phyloP scores from a whole-genome alignment of 2,113 vertebrate genomes.

The Rana temporaria region DNA sequence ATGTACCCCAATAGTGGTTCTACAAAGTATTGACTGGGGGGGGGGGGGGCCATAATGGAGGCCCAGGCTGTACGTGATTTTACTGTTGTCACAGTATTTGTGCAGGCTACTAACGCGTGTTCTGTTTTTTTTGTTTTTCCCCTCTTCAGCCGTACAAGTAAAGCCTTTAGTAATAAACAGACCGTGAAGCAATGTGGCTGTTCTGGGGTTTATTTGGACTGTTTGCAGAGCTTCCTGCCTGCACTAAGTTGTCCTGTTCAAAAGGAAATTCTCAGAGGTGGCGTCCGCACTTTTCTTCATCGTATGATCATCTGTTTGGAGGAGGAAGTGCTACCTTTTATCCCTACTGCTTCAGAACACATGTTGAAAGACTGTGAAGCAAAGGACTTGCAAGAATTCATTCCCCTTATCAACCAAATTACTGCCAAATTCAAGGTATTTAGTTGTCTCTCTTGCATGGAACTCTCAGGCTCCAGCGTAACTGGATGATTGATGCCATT shows the following conservation, averaged over 20 bases:
- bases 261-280: constrained; percentile 86
- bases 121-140: neutral
- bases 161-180: constrained; percentile 99
- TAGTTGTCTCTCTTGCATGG: neutral
- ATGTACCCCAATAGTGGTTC: too few relatives aligned
- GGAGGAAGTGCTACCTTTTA: constrained; percentile 95
- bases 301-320: constrained; percentile 98
- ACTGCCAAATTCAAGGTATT: constrained; percentile 95
- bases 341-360: constrained; percentile 93
- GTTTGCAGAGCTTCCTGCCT: constrained; percentile 91
- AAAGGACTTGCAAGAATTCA: constrained; percentile 97
- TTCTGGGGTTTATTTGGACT: constrained; percentile 94
- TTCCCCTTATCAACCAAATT: constrained; percentile 98
- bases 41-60: too few relatives aligned
- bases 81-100: too few relatives aligned
- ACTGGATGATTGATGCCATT: too few relatives aligned
- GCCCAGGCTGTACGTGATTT: too few relatives aligned
- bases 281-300: constrained; percentile 95
- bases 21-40: too few relatives aligned
- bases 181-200: constrained; percentile 97
- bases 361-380: constrained; percentile 98
- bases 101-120: too few relatives aligned
- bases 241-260: constrained; percentile 93
- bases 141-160: constrained; percentile 89
- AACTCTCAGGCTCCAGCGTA: neutral